Evolutionary conservation across 2,797 vertebrate genomes (phyloP).

Genomic region (Hydrolagus colliei): DNA sequence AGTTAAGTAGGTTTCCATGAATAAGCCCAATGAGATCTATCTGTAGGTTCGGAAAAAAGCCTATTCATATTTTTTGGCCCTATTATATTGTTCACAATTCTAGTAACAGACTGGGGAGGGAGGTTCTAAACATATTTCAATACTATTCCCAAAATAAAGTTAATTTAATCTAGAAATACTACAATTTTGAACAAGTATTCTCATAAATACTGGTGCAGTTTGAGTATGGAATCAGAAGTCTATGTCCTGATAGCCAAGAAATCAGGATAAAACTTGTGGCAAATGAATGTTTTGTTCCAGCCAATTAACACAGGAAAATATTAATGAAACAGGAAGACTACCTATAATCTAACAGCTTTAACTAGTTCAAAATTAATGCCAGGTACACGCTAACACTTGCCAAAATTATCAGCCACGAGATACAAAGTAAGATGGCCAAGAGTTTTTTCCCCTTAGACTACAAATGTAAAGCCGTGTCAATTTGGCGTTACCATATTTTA

Average conservation of each 20-base stretch:
- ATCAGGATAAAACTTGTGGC: not conserved
- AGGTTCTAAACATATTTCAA: too few relatives aligned
- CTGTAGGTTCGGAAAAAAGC: too few relatives aligned
- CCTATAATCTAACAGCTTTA: constrained; percentile 18
- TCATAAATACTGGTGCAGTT: not conserved
- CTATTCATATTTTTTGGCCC: too few relatives aligned
- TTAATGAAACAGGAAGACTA: constrained; percentile 7
- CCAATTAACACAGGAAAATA: not conserved
- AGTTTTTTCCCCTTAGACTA: not conserved
- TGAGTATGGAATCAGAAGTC: not conserved
- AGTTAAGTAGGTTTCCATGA: too few relatives aligned
- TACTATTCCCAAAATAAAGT: too few relatives aligned
- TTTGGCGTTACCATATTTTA: not conserved
- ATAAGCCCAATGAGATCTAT: too few relatives aligned
- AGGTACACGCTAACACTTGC: not conserved
- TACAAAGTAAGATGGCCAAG: not conserved
- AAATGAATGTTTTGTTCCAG: not conserved
- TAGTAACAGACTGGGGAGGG: too few relatives aligned
- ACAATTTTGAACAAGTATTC: too few relatives aligned
- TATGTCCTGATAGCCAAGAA: not conserved
- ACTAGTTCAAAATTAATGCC: not conserved
- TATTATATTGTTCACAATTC: too few relatives aligned
- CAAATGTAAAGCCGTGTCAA: not conserved
- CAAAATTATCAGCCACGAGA: not conserved
- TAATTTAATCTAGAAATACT: too few relatives aligned